Evolutionary conservation across 2,797 vertebrate species (phyloP).

Genomic region (Anableps anableps): DNA sequence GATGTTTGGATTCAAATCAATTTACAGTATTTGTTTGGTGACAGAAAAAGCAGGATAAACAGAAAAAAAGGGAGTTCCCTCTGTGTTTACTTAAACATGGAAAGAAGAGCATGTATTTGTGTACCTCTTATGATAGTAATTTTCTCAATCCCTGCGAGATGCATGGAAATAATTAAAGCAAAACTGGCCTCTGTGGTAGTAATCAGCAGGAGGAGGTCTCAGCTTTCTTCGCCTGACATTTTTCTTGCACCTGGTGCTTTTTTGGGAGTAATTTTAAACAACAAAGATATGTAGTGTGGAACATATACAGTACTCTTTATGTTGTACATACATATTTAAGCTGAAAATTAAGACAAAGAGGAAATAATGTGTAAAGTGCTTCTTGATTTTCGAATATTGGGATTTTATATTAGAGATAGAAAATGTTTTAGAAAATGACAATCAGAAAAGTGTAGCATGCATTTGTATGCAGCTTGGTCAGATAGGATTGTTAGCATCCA

Average conservation of each 20-base stretch:
- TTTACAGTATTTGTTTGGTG: conserved; percentile 69
- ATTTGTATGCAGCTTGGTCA: too few relatives aligned
- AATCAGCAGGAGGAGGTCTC: conserved; percentile 54
- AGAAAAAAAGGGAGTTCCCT: conserved; percentile 46
- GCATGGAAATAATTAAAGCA: conserved; percentile 76
- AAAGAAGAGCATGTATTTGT: conserved; percentile 56
- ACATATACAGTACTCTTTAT: neutral
- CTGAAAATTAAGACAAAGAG: neutral
- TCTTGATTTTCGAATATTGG: neutral
- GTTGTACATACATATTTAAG: neutral
- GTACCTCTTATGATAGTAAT: conserved; percentile 65
- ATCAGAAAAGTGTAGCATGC: neutral
- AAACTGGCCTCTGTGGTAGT: conserved; percentile 66
- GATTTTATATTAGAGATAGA: neutral
- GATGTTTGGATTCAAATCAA: conserved; percentile 69
- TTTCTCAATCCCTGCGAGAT: conserved; percentile 60
- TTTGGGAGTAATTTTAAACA: conserved; percentile 31
- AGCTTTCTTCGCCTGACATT: conserved; percentile 24
- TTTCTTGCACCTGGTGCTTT: conserved; percentile 60
- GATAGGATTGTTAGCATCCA: neutral
- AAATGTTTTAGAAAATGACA: neutral
- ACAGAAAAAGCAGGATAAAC: conserved; percentile 61
- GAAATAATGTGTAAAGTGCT: neutral
- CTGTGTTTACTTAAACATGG: conserved; percentile 71
- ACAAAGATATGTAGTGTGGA: neutral